phyloP scores from a whole-genome alignment of 2,113 vertebrate genomes.

The Numida meleagris region DNA sequence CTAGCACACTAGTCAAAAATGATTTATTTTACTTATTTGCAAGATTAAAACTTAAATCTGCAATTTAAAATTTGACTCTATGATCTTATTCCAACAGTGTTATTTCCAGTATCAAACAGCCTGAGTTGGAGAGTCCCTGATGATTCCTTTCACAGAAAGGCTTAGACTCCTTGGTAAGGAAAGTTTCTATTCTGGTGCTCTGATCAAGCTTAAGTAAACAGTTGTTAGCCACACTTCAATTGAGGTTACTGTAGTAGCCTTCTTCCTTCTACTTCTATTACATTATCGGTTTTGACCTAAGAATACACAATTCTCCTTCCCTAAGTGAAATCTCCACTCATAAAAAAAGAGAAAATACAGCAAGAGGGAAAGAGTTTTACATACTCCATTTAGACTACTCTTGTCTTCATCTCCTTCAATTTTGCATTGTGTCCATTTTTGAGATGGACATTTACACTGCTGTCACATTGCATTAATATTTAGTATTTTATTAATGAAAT shows the following conservation, averaged over 20 bases:
- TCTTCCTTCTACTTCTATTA: neutral
- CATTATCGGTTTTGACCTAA: neutral
- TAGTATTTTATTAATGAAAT: neutral
- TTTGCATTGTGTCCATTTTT: neutral
- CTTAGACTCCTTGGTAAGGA: neutral
- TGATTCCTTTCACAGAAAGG: neutral
- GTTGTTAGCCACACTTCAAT: neutral
- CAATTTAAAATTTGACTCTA: neutral
- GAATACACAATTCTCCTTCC: neutral
- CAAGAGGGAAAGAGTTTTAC: neutral
- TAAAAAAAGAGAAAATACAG: neutral
- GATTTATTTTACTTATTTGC: neutral
- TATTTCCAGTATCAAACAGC: neutral
- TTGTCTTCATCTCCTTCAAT: neutral
- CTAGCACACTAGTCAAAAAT: neutral
- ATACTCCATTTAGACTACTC: too few species aligned
- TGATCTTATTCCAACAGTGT: neutral
- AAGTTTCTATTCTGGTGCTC: neutral
- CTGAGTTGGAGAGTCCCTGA: neutral
- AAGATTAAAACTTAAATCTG: neutral
- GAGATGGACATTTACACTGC: neutral
- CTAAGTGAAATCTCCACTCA: neutral
- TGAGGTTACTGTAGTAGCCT: neutral
- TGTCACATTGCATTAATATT: neutral
- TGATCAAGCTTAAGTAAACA: neutral